A percentile compares a stretch with the other conserved stretches of the same genome.
These are phyloP conservation scores for Hedya salicella DNA, from an alignment of 2,888 invertebrate species.

Conservation along the genomic window DNA sequence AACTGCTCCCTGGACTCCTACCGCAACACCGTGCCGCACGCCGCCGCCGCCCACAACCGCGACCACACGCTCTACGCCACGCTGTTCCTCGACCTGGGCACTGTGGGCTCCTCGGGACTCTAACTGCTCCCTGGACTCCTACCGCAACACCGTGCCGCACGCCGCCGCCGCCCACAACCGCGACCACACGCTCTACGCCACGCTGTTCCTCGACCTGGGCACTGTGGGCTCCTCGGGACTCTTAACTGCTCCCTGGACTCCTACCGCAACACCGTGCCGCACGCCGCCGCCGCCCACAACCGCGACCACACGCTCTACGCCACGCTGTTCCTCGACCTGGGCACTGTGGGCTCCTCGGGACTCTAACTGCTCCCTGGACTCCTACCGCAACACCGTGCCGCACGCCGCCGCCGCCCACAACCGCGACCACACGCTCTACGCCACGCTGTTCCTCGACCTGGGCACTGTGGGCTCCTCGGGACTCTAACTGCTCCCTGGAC, in stretches of 20 bases:
- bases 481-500: too few relatives aligned
- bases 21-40: too few relatives aligned
- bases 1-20: too few relatives aligned
- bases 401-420: too few relatives aligned
- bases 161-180: constrained; percentile 85
- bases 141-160: constrained; percentile 90
- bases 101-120: too few relatives aligned
- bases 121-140: constrained; percentile 91
- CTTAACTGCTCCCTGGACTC: constrained; percentile 90
- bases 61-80: too few relatives aligned
- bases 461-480: constrained; percentile 47
- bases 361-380: too few relatives aligned
- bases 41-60: too few relatives aligned
- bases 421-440: too few relatives aligned
- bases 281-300: constrained; percentile 79
- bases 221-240: constrained; percentile 77
- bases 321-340: constrained; percentile 62
- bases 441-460: too few relatives aligned
- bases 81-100: too few relatives aligned
- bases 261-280: constrained; percentile 91
- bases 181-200: constrained; percentile 73
- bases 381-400: too few relatives aligned
- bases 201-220: constrained; percentile 63
- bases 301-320: constrained; percentile 79
- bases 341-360: constrained; percentile 51